These are phyloP conservation scores for Rotaria socialis DNA, from an alignment of 2,888 invertebrate species.

Conservation along the genomic window DNA sequence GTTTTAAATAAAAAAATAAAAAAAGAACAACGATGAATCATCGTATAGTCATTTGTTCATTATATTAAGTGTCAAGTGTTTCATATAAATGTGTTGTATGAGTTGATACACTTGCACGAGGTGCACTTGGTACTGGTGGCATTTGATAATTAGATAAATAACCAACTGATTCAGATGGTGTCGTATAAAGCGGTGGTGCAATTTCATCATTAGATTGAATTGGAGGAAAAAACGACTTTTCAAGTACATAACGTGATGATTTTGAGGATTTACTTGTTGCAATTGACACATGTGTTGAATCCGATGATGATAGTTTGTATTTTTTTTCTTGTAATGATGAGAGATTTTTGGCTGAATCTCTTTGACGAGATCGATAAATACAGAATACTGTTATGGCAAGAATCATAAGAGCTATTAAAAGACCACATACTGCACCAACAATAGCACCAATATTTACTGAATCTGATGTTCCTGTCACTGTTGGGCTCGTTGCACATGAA, in stretches of 20 bases:
- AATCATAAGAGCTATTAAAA: background rate
- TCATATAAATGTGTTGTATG: constrained; percentile 25
- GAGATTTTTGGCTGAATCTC: background rate
- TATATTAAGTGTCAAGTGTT: background rate
- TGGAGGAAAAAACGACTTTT: constrained; percentile 10
- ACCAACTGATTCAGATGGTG: background rate
- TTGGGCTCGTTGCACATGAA: background rate
- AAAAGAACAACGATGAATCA: no score
- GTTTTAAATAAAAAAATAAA: no score
- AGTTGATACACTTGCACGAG: background rate
- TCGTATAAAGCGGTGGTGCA: constrained; percentile 14
- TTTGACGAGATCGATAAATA: background rate
- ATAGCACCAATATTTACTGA: background rate
- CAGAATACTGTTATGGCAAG: background rate
- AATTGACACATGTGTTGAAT: background rate
- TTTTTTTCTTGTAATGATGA: background rate
- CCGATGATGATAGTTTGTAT: background rate
- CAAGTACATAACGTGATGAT: background rate
- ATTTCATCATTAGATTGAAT: background rate
- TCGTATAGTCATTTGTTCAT: no score
- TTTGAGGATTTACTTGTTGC: constrained; percentile 12
- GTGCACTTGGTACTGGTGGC: background rate
- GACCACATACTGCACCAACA: background rate
- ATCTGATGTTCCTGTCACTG: background rate
- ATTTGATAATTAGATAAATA: background rate